These are phyloP conservation scores for Scrobipalpa costella DNA, from an alignment of 2,888 invertebrate genomes.

Conservation along the genomic window DNA sequence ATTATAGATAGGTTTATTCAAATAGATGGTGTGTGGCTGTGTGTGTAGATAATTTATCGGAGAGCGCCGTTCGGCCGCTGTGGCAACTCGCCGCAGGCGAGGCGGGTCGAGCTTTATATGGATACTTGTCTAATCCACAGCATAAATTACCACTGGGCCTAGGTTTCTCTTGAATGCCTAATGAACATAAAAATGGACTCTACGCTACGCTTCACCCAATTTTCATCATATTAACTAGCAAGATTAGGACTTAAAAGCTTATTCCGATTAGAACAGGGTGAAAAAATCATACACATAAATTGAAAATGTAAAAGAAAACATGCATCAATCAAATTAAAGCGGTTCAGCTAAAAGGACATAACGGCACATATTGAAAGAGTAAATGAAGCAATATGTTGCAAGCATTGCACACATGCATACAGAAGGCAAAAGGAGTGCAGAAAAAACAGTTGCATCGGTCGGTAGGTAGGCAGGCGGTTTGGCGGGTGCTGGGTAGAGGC, in stretches of 20 bases:
- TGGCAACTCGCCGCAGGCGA: conserved; percentile 43
- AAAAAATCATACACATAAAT: neutral
- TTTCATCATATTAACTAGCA: neutral
- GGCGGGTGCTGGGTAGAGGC: neutral
- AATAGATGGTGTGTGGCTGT: conserved; percentile 41
- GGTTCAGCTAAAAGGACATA: neutral
- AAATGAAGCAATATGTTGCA: neutral
- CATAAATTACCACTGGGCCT: conserved; percentile 68
- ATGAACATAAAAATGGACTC: conserved; percentile 43
- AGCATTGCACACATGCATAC: conserved; percentile 6
- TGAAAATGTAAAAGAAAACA: neutral
- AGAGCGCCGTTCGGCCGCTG: conserved; percentile 49
- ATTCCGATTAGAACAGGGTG: neutral
- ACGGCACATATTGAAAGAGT: neutral
- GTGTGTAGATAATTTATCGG: conserved; percentile 66
- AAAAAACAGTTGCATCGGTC: conserved; percentile 14
- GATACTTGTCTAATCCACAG: conserved; percentile 72
- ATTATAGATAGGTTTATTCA: conserved; percentile 33
- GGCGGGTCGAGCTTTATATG: conserved; percentile 72
- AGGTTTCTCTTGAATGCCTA: conserved; percentile 75
- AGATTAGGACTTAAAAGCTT: neutral
- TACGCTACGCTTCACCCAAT: neutral
- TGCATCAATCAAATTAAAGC: neutral
- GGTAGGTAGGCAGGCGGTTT: neutral
- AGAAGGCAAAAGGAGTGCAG: conserved; percentile 13